Evolutionary conservation across 2,113 vertebrate species (phyloP).

Genomic region (Lycaon pictus): DNA sequence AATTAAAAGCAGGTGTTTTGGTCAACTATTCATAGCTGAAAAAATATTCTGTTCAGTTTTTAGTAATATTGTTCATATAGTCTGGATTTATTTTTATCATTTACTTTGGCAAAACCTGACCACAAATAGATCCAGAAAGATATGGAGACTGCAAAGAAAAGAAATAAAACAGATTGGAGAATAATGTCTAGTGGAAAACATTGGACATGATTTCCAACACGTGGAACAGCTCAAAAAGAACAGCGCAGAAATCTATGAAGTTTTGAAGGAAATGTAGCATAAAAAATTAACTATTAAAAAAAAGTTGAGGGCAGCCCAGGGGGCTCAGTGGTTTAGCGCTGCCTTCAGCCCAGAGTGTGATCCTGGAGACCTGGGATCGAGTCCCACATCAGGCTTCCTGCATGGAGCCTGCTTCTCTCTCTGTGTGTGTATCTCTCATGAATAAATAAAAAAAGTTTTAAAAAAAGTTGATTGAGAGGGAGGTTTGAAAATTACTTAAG

Average conservation of each 20-base stretch:
- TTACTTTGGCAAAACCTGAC: background rate
- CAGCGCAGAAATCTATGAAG: background rate
- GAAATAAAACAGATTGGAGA: background rate
- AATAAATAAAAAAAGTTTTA: background rate
- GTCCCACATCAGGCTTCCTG: too few relatives aligned
- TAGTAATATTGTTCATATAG: background rate
- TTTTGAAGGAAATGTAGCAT: background rate
- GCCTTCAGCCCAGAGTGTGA: too few relatives aligned
- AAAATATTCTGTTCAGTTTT: background rate
- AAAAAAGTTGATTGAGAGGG: background rate
- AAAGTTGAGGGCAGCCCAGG: background rate
- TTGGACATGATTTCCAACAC: background rate
- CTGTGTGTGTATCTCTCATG: too few relatives aligned
- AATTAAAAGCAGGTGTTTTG: background rate
- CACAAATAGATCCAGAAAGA: background rate
- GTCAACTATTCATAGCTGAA: background rate
- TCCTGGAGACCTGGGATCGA: too few relatives aligned
- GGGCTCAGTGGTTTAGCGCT: too few relatives aligned
- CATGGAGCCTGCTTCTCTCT: too few relatives aligned
- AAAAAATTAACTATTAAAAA: background rate
- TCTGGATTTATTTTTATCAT: constrained; percentile 17
- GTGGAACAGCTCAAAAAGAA: background rate
- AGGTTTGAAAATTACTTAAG: background rate
- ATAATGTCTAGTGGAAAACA: background rate
- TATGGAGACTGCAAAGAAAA: background rate